These are phyloP conservation scores for Misgurnus mizolepis DNA, from an alignment of 2,113 vertebrate genomes.

Conservation along the genomic window DNA sequence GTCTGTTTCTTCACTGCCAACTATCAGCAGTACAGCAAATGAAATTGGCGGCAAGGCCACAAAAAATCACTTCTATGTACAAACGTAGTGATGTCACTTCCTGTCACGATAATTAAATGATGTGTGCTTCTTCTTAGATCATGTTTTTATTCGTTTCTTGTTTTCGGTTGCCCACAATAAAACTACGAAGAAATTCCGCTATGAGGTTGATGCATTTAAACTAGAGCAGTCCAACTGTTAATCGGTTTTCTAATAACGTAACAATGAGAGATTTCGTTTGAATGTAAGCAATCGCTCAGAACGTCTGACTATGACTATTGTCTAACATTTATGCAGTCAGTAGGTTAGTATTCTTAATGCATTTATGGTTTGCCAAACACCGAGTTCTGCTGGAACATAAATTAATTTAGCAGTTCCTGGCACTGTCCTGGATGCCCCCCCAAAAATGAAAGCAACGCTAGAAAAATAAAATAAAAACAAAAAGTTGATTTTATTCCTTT, in stretches of 20 bases:
- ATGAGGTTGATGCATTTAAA: constrained; percentile 27
- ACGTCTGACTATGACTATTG: neutral
- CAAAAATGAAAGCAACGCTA: constrained; percentile 61
- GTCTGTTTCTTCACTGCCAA: neutral
- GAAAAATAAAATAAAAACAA: constrained; percentile 54
- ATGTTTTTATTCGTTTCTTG: neutral
- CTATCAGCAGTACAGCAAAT: neutral
- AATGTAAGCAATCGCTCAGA: constrained; percentile 16
- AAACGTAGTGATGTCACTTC: neutral
- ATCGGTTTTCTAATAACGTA: constrained; percentile 21
- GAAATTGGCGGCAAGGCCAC: neutral
- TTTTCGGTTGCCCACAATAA: neutral
- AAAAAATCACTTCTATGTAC: neutral
- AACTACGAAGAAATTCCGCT: neutral
- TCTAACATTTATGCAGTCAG: constrained; percentile 35
- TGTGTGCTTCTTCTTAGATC: constrained; percentile 28
- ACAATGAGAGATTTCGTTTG: constrained; percentile 4
- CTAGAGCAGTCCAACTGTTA: neutral
- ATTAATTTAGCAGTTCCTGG: constrained; percentile 56
- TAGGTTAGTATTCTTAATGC: constrained; percentile 44
- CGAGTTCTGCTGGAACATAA: constrained; percentile 45
- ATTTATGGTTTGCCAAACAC: constrained; percentile 40
- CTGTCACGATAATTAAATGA: neutral
- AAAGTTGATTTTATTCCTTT: constrained; percentile 61
- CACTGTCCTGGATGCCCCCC: constrained; percentile 67